These are phyloP conservation scores for Tipula vernalis DNA, from an alignment of 2,888 invertebrate species.

Conservation along the genomic window DNA sequence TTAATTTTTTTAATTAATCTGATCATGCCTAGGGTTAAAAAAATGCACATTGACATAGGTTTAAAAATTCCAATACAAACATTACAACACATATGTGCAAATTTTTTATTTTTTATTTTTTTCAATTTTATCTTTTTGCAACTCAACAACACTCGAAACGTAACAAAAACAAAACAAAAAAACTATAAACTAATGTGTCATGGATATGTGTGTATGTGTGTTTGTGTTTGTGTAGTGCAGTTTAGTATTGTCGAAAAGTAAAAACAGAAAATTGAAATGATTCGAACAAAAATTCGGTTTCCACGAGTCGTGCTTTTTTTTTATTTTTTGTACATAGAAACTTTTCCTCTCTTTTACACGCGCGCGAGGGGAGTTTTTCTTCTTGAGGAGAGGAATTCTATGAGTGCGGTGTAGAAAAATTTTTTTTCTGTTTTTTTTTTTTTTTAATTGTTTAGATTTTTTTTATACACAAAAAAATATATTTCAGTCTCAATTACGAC, in stretches of 20 bases:
- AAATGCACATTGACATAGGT: no score
- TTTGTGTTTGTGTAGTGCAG: neutral
- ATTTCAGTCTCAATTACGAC: constrained; percentile 10
- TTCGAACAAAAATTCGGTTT: neutral
- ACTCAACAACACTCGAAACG: neutral
- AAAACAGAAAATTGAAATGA: neutral
- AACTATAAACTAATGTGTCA: neutral
- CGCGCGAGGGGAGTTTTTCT: neutral
- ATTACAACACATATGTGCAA: neutral
- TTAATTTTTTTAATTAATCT: no score
- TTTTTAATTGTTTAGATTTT: neutral
- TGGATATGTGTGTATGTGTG: neutral
- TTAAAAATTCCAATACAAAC: neutral
- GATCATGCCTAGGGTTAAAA: no score
- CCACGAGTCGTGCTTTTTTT: neutral
- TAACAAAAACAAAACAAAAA: neutral
- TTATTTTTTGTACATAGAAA: neutral
- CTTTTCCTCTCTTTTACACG: neutral
- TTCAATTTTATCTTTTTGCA: neutral
- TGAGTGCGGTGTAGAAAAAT: neutral
- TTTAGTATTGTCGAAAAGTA: neutral
- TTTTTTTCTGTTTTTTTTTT: neutral
- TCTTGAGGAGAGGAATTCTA: neutral
- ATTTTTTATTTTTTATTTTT: no score
- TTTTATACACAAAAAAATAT: constrained; percentile 5